A percentile compares a stretch with the other conserved stretches of the same genome.
phyloP scores from a whole-genome alignment of 2,888 invertebrate species.

The Candidula unifasciata region DNA sequence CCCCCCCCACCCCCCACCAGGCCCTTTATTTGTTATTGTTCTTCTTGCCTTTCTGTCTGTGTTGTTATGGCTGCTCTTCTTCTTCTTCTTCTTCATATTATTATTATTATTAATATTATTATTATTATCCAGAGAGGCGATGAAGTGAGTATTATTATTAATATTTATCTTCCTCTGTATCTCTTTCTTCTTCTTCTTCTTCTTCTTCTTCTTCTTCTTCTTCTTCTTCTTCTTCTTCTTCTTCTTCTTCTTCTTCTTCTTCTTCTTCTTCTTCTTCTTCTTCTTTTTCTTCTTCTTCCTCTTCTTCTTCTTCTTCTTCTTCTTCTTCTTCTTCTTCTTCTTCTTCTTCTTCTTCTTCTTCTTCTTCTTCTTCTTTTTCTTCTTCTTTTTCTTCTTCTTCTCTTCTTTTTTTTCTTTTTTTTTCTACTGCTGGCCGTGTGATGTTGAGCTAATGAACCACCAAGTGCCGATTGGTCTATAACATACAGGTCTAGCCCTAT shows the following conservation, averaged over 20 bases:
- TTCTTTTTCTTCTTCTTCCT: background rate
- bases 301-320: background rate
- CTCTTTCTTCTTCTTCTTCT: background rate
- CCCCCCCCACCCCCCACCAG: no score
- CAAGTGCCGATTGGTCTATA: no score
- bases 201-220: background rate
- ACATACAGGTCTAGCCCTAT: no score
- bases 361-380: background rate
- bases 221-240: background rate
- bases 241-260: background rate
- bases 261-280: background rate
- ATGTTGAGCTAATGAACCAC: background rate
- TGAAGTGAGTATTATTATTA: no score
- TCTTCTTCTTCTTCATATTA: no score
- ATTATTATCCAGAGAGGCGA: no score
- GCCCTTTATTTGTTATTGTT: no score
- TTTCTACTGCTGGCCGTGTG: background rate
- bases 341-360: background rate
- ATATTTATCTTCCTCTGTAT: no score
- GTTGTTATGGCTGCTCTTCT: no score
- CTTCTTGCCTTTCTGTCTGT: no score
- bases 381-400: background rate
- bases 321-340: background rate
- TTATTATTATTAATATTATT: no score
- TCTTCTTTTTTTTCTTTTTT: background rate